Evolutionary conservation across 2,888 invertebrate species (phyloP), one percentile per base, ranked within the genome.

Genomic region (Odontocolon sp.): DNA sequence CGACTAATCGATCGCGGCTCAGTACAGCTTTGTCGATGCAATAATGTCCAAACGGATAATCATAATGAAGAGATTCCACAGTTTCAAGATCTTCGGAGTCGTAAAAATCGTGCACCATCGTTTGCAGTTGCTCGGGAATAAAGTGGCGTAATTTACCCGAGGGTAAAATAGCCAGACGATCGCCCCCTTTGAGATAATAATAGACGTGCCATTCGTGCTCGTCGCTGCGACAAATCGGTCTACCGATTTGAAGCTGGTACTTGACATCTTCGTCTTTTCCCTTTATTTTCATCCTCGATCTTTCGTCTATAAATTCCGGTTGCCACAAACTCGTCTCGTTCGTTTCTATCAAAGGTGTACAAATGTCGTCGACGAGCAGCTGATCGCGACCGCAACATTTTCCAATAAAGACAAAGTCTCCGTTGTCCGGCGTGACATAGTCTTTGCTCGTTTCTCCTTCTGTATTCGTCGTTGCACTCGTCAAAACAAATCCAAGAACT

Each of bases 311-410:
- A 31, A 88, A 89, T 33, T 88, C 86, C 2, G 89, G 90, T 45
- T 79, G 80, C 89, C 90, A 90, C 9, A 74, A 42, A 6, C 68
- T 75, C 5, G 88, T 88, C 72, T 87, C 86, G 67, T 88, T 87
- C 36, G 84, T 87, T 63, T 92, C 91, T 66, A 87, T 87, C 4
- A 93, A 92, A 85, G 92, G 91, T 85, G 93, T 93, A 88, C 96
- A 96, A 76, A 91, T 91, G 68, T 92, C 92, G 85, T 95, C 95
- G 40, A 95, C 91, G 88, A 94, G 93, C 67, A 96, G 91, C 89
- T 96, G 95, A 83, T 94, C 92, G 61, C 91, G 90, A 87, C 94
- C 94, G 90, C 96, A 96, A 87, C 96, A 96, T 92, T 96, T 96
- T 87, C 95, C 95, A 80, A 96, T 93, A 84, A 92, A 92, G 23